These are phyloP conservation scores for Sarcophaga caerulescens DNA, from an alignment of 2,888 invertebrate species.

Conservation along the genomic window DNA sequence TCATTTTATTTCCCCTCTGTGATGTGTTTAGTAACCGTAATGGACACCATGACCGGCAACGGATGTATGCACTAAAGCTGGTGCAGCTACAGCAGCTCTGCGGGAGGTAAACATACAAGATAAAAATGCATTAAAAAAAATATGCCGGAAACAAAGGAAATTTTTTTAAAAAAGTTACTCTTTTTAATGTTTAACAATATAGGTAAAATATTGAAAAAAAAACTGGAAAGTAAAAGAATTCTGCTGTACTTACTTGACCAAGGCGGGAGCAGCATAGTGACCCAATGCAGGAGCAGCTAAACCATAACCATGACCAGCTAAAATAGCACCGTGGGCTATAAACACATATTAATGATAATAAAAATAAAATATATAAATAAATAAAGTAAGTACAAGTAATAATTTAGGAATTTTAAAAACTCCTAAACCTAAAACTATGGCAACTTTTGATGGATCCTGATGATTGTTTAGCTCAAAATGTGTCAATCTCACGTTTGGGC, in stretches of 20 bases:
- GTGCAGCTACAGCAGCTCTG: slow-evolving; percentile 79
- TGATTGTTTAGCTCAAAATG: no score
- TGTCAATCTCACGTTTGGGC: no score
- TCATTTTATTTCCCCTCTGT: slow-evolving; percentile 18
- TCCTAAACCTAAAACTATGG: background rate
- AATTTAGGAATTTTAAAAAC: background rate
- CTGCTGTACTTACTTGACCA: slow-evolving; percentile 77
- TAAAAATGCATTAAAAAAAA: background rate
- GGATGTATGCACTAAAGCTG: slow-evolving; percentile 80
- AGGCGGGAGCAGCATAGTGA: slow-evolving; percentile 69
- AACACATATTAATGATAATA: slow-evolving; percentile 19
- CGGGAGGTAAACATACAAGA: background rate
- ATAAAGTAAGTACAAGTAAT: background rate
- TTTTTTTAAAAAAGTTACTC: background rate
- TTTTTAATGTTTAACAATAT: background rate
- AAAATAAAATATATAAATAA: background rate
- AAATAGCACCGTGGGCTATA: slow-evolving; percentile 72
- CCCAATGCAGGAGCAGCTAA: slow-evolving; percentile 67
- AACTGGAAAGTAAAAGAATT: background rate
- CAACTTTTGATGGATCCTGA: no score
- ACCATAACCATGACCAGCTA: slow-evolving; percentile 69
- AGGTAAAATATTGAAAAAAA: background rate
- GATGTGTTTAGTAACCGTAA: slow-evolving; percentile 77
- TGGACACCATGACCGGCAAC: slow-evolving; percentile 80
- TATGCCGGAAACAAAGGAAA: background rate